These are phyloP conservation scores for Drosophila cardini DNA, from an alignment of 1,140 invertebrate genomes.

Conservation along the genomic window DNA sequence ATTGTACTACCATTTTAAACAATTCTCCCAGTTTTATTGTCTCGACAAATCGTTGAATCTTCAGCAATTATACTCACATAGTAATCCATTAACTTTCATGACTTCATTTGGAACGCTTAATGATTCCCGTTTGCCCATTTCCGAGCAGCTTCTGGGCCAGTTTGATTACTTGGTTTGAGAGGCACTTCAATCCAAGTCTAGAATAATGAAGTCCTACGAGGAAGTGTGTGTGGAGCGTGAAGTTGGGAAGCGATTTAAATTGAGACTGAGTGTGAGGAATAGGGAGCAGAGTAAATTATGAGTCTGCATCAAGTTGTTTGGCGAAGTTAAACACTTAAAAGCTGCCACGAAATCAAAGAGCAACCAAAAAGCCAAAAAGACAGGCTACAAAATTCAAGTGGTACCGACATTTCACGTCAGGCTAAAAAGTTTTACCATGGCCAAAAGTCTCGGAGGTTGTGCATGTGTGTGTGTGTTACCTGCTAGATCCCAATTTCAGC, in stretches of 20 bases:
- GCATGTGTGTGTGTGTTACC: neutral
- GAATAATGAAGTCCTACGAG: slow-evolving; percentile 24
- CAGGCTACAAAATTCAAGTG: slow-evolving; percentile 18
- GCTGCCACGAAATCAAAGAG: slow-evolving; percentile 71
- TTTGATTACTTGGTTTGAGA: slow-evolving; percentile 22
- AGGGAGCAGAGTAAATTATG: slow-evolving; percentile 53
- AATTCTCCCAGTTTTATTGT: too few species aligned
- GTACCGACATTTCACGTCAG: slow-evolving; percentile 29
- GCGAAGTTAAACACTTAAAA: slow-evolving; percentile 69
- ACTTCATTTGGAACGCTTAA: slow-evolving; percentile 32
- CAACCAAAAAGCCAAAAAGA: neutral
- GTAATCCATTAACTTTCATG: slow-evolving; percentile 4
- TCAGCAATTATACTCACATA: slow-evolving; percentile 8
- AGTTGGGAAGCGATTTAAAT: neutral
- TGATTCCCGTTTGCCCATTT: slow-evolving; percentile 18
- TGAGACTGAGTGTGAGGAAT: neutral
- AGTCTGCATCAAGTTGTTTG: slow-evolving; percentile 50
- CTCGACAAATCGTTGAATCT: neutral
- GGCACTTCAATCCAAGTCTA: slow-evolving; percentile 21
- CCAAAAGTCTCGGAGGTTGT: neutral
- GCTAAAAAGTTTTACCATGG: slow-evolving; percentile 25
- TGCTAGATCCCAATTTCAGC: slow-evolving; percentile 5
- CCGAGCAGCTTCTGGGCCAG: neutral
- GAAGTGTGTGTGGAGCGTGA: neutral
- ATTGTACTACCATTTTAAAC: too few species aligned